Evolutionary conservation across 2,888 invertebrate genomes (phyloP).

Genomic region (Maniola hyperantus): DNA sequence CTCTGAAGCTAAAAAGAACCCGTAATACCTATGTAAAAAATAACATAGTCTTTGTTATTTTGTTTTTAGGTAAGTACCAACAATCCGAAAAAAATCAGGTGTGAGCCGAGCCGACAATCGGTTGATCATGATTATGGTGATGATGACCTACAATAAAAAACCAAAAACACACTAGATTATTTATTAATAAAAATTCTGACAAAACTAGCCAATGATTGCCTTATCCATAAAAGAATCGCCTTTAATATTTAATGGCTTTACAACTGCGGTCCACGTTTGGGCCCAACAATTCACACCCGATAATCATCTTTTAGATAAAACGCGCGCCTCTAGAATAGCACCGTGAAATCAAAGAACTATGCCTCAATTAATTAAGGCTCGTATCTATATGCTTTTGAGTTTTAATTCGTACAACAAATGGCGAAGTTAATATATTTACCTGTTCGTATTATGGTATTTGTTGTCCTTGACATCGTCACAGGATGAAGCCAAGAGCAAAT

Average conservation of each 20-base stretch:
- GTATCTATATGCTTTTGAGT: neutral
- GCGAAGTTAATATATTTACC: neutral
- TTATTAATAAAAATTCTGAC: neutral
- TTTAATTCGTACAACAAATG: neutral
- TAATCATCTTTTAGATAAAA: constrained; percentile 73
- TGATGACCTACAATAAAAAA: no score
- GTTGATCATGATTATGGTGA: no score
- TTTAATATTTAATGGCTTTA: constrained; percentile 50
- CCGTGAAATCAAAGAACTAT: constrained; percentile 51
- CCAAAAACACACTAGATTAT: no score
- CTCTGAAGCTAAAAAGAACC: no score
- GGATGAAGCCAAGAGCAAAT: neutral
- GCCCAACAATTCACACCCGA: constrained; percentile 75
- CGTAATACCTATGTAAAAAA: no score
- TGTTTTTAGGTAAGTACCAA: no score
- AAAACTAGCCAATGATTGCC: constrained; percentile 28
- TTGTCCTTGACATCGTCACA: neutral
- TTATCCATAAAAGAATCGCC: constrained; percentile 41
- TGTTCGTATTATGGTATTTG: neutral
- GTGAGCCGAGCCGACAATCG: no score
- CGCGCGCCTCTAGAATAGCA: constrained; percentile 58
- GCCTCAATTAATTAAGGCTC: neutral
- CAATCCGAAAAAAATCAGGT: no score
- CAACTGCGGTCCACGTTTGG: constrained; percentile 60
- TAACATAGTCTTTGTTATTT: no score